phyloP scores from a whole-genome alignment of 2,113 vertebrate species.

The Cinclus mexicanus region DNA sequence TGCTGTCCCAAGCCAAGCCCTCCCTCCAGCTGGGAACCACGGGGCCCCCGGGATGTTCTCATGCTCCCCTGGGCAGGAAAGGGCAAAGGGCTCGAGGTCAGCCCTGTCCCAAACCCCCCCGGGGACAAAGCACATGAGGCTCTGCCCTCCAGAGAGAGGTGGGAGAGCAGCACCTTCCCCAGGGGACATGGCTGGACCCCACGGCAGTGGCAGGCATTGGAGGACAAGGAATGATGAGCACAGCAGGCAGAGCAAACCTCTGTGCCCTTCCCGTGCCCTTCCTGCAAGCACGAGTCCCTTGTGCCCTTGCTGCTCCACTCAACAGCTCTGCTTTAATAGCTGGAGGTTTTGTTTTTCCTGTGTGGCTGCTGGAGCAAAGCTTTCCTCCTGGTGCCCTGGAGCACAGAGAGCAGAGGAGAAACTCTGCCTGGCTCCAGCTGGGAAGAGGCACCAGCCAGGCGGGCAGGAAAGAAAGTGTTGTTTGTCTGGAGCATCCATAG shows the following conservation, averaged over 20 bases:
- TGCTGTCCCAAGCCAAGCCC: background rate
- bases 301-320: background rate
- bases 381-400: background rate
- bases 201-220: rapidly evolving
- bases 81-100: background rate
- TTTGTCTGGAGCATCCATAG: constrained; percentile 29
- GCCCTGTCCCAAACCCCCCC: background rate
- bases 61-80: background rate
- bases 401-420: background rate
- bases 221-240: background rate
- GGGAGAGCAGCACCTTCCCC: background rate
- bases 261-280: background rate
- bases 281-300: background rate
- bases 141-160: background rate
- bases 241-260: background rate
- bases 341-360: background rate
- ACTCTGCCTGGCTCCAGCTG: background rate
- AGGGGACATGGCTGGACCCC: background rate
- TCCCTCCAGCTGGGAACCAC: rapidly evolving
- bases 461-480: background rate
- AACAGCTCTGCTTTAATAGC: background rate
- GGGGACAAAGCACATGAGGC: background rate
- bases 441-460: constrained; percentile 15
- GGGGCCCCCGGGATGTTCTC: background rate
- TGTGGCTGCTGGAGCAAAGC: background rate